Base-by-base conservation (phyloP, 2,113 vertebrate species). In the Climacteris rufus region DNA sequence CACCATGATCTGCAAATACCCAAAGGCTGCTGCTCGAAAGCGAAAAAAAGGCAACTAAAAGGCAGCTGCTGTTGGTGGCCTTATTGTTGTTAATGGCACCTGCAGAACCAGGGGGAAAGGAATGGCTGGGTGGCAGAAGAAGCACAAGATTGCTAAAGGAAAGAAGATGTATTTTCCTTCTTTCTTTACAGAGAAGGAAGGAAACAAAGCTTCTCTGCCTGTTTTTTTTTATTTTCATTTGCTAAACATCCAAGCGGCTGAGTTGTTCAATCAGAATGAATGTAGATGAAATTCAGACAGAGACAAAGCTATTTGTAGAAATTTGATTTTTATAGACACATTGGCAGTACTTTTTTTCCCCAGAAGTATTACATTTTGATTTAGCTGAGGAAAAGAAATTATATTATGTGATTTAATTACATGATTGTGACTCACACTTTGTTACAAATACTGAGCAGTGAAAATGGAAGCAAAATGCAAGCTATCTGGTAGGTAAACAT, bases 391-490 rank as follows among this genome's bases (percentile, higher is more conserved):
- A 66, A 63, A 56, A 93, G 27, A 89, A 86, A 81, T 79, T 49
- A 15, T 70, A 47, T 50, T 37, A 47, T 60, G 44, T 60, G 37
- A 90, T 79, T 91, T 94, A 91, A 94, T 92, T 78, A 81, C 56
- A 64, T 0, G 1, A 60, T 53, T 47, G 76, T 66, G 80, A 75
- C 72, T 71, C 83, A 42, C 56, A 47, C 52, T 74, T 70, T 66
- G 53, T 64, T 89, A 57, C 83, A 89, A 93, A 89, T 49, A 86
- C 44, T 3, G n/a, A 76, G 28, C 4, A 40, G 74, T 89, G 87
- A 89, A 89, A 96, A 64, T 35, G 65, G 86, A 76, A 93, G 93
- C 37, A 82, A 90, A 94, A 83, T 35, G n/a, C 86, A 79, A 86
- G 88, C 83, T 86, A 66, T 81, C 60, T 77, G 81, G 66, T 86